These are phyloP conservation scores for Carlito syrichta DNA, from an alignment of 2,113 vertebrate genomes.

Conservation along the genomic window DNA sequence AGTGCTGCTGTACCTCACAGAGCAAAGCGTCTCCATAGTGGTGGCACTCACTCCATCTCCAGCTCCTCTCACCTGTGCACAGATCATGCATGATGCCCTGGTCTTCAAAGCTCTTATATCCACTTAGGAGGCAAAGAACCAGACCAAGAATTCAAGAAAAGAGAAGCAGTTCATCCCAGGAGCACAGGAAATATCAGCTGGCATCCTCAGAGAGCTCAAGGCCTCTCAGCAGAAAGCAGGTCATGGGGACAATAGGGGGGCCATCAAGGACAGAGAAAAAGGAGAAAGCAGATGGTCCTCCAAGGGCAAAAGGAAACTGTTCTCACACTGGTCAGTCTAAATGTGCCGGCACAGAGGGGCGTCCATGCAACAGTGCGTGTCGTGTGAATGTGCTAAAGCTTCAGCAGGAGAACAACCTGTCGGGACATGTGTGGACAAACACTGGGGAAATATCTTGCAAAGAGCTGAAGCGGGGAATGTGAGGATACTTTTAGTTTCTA, in stretches of 20 bases:
- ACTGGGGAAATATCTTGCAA: background rate
- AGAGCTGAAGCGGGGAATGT: rapidly evolving
- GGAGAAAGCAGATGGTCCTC: background rate
- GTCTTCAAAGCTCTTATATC: background rate
- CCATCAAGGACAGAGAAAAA: background rate
- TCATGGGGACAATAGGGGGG: background rate
- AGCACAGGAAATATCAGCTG: background rate
- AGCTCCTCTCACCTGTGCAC: background rate
- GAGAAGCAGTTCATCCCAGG: background rate
- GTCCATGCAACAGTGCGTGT: background rate
- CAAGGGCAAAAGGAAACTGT: rapidly evolving
- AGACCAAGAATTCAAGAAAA: background rate
- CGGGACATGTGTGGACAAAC: background rate
- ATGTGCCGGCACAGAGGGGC: rapidly evolving
- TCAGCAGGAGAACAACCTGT: rapidly evolving
- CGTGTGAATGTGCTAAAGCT: background rate
- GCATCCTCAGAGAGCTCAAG: background rate
- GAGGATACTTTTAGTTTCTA: background rate
- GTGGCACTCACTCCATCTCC: background rate
- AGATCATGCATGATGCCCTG: rapidly evolving
- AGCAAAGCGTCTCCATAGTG: too few species aligned
- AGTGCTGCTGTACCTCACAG: too few species aligned
- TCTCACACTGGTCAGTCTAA: rapidly evolving
- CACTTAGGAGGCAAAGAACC: background rate
- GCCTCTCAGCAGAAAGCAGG: background rate